These are phyloP conservation scores for Exaiptasia diaphana DNA, from an alignment of 64 coral and sea anemone genomes.

Conservation along the genomic window DNA sequence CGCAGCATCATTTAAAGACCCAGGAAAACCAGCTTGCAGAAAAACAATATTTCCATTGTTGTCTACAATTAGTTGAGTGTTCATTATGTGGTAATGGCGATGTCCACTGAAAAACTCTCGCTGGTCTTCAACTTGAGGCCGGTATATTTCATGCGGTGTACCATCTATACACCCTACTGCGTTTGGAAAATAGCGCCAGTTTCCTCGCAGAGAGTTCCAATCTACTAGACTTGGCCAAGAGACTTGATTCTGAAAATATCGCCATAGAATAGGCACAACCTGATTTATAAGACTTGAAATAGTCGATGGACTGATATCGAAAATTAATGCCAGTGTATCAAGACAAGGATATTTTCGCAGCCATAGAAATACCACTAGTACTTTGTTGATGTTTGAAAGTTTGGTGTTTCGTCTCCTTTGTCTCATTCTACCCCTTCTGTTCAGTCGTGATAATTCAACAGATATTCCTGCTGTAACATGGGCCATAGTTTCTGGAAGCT, in stretches of 20 bases:
- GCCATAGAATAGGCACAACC: background rate
- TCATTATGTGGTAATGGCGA: slow-evolving; percentile 13
- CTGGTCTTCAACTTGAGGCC: background rate
- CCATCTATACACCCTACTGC: background rate
- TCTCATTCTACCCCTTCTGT: background rate
- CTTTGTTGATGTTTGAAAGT: background rate
- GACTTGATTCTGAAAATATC: slow-evolving; percentile 22
- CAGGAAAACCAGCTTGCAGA: slow-evolving; percentile 19
- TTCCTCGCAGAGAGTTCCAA: slow-evolving; percentile 3
- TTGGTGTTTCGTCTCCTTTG: background rate
- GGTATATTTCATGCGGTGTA: slow-evolving; percentile 21
- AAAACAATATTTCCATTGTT: slow-evolving; percentile 39
- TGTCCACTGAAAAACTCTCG: background rate
- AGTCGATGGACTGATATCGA: slow-evolving; percentile 14
- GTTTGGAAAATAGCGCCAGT: slow-evolving; percentile 21
- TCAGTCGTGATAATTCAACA: background rate
- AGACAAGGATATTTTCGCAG: slow-evolving; percentile 25
- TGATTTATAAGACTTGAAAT: background rate
- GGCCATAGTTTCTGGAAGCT: background rate
- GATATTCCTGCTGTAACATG: background rate
- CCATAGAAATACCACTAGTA: slow-evolving; percentile 13
- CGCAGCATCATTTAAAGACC: slow-evolving; percentile 2
- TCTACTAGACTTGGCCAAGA: slow-evolving; percentile 7
- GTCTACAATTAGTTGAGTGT: slow-evolving; percentile 8
- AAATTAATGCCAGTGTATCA: slow-evolving; percentile 1